phyloP scores from a whole-genome alignment of 1,140 invertebrate species.

The Leptopilina clavipes region DNA sequence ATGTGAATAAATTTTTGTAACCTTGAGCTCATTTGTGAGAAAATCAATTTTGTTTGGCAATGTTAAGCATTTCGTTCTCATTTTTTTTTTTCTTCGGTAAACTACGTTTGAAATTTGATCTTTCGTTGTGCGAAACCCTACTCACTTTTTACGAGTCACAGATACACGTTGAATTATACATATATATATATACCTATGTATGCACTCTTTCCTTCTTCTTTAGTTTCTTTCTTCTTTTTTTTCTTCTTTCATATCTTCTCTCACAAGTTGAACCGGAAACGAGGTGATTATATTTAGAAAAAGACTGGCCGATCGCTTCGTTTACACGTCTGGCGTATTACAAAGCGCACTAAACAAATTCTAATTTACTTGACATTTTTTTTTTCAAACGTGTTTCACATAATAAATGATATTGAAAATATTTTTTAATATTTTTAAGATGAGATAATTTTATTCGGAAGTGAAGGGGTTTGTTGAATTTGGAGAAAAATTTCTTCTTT shows the following conservation, averaged over 20 bases:
- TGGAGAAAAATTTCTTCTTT: too few species aligned
- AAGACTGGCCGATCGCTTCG: conserved; percentile 30
- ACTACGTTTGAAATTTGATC: conserved; percentile 26
- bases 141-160: conserved; percentile 34
- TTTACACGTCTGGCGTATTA: conserved; percentile 23
- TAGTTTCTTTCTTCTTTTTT: not conserved
- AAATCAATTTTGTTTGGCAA: conserved; percentile 23
- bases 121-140: conserved; percentile 29
- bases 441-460: too few species aligned
- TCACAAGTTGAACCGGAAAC: conserved; percentile 29
- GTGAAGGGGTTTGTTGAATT: too few species aligned
- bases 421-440: too few species aligned
- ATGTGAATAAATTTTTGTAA: not conserved
- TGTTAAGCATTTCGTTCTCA: not conserved
- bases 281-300: conserved; percentile 35
- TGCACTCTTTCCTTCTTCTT: conserved; percentile 22
- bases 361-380: conserved; percentile 2
- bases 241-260: conserved; percentile 33
- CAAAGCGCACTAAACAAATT: conserved; percentile 23
- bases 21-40: conserved; percentile 13
- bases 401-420: not conserved
- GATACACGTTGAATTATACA: conserved; percentile 1
- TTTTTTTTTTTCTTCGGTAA: conserved; percentile 21
- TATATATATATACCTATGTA: conserved; percentile 10
- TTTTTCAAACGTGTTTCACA: not conserved